phyloP scores from a whole-genome alignment of 2,113 vertebrate species.

The Nansenia antarctica region DNA sequence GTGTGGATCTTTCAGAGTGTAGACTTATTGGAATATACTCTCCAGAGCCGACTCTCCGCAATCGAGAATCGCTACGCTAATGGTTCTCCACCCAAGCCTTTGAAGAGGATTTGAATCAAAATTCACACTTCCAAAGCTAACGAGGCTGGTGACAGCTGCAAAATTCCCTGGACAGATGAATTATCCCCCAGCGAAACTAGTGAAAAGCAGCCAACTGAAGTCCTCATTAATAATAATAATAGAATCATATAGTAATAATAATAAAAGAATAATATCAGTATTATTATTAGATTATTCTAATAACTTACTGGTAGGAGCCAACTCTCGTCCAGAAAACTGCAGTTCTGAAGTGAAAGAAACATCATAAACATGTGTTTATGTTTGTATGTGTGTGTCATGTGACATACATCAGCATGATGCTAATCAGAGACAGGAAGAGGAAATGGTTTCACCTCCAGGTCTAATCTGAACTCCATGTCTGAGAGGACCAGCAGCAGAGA shows the following conservation, averaged over 20 bases:
- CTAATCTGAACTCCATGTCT: conserved; percentile 80
- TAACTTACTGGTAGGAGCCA: conserved; percentile 80
- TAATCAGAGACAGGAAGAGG: not conserved
- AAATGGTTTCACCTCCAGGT: conserved; percentile 73
- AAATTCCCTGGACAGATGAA: too few relatives aligned
- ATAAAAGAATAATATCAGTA: too few relatives aligned
- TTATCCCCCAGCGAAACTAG: not conserved
- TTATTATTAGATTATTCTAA: not conserved
- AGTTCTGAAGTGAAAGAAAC: conserved; percentile 68
- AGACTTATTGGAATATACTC: too few relatives aligned
- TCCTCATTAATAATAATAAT: not conserved
- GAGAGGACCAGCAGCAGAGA: conserved; percentile 77
- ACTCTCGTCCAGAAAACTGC: conserved; percentile 84
- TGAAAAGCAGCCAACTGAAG: too few relatives aligned
- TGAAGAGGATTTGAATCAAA: too few relatives aligned
- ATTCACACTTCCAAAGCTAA: too few relatives aligned
- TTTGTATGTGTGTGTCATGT: not conserved
- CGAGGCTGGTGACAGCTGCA: too few relatives aligned
- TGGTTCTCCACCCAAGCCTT: too few relatives aligned
- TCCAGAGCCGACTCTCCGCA: too few relatives aligned
- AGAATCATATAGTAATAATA: too few relatives aligned
- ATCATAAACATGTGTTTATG: not conserved
- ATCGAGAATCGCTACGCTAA: too few relatives aligned
- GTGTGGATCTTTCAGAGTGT: too few relatives aligned
- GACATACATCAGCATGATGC: not conserved